Evolutionary conservation across 2,797 vertebrate species (phyloP), one percentile per base, ranked within the genome.

Genomic region (Lycodopsis pacificus): DNA sequence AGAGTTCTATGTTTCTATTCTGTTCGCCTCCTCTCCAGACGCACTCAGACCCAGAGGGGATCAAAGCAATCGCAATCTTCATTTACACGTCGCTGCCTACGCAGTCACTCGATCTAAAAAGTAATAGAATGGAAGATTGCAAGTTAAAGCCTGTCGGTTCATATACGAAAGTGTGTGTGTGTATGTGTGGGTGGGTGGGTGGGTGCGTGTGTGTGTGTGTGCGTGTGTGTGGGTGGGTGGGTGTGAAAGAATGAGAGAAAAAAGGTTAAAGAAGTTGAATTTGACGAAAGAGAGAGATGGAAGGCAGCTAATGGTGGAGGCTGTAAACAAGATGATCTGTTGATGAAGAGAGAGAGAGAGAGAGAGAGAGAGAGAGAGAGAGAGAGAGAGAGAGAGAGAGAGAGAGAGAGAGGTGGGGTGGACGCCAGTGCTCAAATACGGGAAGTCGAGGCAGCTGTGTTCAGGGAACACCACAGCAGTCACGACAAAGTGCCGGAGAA

Each of bases 31-130:
- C 20, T 51, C 57, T 40, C 5, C 32, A 51, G 20, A 46, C 27
- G 58, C 12, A 65, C 15, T 12, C 44, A 66, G 3, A 34, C 38
- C 14, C 4, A n/a, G 4, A 25, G 40, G 79, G 8, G 82, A 76
- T 86, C 81, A 85, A 77, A 76, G 68, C 61, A 80, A 90, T 86
- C 74, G 80, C 73, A 59, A 59, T 62, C 51, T 71, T 71, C 3
- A 80, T 79, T 78, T 86, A 73, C 57, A 48, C 71, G 40, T 20
- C 11, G 10, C 10, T 3, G 17, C 67, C 65, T 15, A 34, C 0
- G 0, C 22, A n/a, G n/a, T 54, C 19, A 46, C 42, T 65, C 13
- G 51, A 27, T 7, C n/a, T 27, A 20, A 62, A 85, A 84, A 75
- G 64, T 38, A 75, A 86, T 76, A 40, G 76, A 73, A 40, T 27